Percentiles rank a stretch among this genome's conserved stretches.
Conservation (phyloP, 23 tunicate species). For the Trididemnum clinides region DNA sequence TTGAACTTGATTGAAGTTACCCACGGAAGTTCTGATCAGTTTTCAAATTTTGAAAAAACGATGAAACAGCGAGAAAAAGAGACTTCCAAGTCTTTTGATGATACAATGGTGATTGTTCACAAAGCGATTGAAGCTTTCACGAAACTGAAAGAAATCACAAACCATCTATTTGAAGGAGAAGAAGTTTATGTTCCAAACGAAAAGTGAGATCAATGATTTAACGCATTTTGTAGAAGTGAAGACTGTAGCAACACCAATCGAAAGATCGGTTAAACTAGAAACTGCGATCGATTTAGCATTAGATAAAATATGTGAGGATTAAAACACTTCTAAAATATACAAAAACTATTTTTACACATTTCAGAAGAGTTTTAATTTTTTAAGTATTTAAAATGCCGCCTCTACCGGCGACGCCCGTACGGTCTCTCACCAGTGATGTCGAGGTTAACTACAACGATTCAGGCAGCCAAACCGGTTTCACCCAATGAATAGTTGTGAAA, state of each 20-base stretch:
- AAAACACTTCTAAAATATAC: too few species aligned
- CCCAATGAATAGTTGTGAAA: too few species aligned
- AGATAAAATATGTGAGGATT: too few species aligned
- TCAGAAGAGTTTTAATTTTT: background rate
- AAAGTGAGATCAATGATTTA: background rate
- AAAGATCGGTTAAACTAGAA: too few species aligned
- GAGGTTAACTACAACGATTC: too few species aligned
- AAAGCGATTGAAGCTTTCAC: background rate
- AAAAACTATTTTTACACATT: background rate
- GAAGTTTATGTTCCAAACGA: background rate
- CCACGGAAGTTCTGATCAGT: background rate
- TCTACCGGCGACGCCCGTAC: too few species aligned
- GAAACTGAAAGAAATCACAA: background rate
- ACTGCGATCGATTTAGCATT: too few species aligned
- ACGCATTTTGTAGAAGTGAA: too few species aligned
- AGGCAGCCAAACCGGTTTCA: too few species aligned
- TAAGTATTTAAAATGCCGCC: too few species aligned
- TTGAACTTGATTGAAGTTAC: background rate
- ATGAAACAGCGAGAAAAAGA: conserved; percentile 9
- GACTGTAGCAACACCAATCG: too few species aligned
- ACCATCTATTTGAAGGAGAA: background rate
- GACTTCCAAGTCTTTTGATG: background rate
- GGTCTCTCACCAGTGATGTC: too few species aligned
- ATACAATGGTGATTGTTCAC: background rate
- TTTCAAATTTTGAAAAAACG: background rate